Base-by-base conservation (phyloP, 1,140 invertebrate species). In the Brachionus rotundiformis region DNA sequence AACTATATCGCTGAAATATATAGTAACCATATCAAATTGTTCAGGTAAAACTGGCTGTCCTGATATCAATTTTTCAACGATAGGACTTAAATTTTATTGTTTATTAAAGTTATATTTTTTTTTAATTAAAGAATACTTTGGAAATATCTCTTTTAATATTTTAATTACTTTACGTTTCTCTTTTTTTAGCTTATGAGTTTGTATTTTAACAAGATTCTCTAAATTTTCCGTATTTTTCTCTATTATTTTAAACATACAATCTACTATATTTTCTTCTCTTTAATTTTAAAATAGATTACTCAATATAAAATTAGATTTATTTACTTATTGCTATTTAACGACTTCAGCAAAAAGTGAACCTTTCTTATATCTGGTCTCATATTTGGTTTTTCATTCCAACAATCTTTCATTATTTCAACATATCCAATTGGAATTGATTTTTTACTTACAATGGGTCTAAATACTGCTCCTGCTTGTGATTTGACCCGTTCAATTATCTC, bases 1-100 rank as follows among this genome's bases (percentile, higher is more conserved):
- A 76, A 98, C 96, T 87, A 98, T 98, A 88, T 98, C 96, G 86
- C 95, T 97, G 89, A 98, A 98, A 89, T 97, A 98, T 84, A 98
- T 49, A 49, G 71, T 47, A 49, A 96, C 94, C 86, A 94, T 93
- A 79, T 91, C 91, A 88, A 94, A 96, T 84, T 92, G 91, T 87
- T 96, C 94, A 0, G 94, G 93, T 86, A 94, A 93, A 7, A 96
- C 93, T 0, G 91, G 92, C 88, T 92, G 90, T 6, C 94, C 94
- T 63, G 93, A 87, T 88, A 95, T 94, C 27, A 97, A 88, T 84
- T 94, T 94, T 84, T 95, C 93, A 1, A 94, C 94, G 10, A 97
- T 94, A 29, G 92, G 92, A 86, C 92, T 94, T 36, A 5, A 3
- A 6, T 54, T 29, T 27, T 36, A 19, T 7, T 8, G 19, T 16